Evolutionary conservation across 35 echinoderm and acorn worm species (phyloP).

Genomic region (Heliocidaris tuberculata): DNA sequence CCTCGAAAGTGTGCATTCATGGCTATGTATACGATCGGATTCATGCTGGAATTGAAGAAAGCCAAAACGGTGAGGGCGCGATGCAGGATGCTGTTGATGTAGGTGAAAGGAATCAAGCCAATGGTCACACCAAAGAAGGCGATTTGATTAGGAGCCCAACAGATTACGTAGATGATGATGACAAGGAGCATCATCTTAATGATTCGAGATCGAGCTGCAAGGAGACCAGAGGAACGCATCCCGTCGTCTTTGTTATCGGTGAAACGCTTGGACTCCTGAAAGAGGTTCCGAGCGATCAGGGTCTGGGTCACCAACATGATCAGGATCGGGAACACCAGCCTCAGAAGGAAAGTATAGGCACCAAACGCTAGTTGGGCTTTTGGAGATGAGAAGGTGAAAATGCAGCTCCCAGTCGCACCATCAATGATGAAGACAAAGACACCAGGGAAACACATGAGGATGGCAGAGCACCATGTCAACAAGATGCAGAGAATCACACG

Average conservation of each 20-base stretch:
- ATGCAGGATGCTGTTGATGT: conserved; percentile 18
- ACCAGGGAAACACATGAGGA: not conserved
- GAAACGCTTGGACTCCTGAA: not conserved
- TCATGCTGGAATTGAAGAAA: conserved; percentile 56
- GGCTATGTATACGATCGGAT: conserved; percentile 45
- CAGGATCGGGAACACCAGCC: not conserved
- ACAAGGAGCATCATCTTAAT: conserved; percentile 58
- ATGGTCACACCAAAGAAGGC: conserved; percentile 44
- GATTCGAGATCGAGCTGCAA: not conserved
- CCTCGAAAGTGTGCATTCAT: conserved; percentile 48
- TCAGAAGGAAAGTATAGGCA: not conserved
- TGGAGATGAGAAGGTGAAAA: not conserved
- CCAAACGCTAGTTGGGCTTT: conserved; percentile 23
- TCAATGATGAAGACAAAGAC: not conserved
- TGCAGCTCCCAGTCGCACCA: not conserved
- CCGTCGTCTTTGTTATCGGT: not conserved
- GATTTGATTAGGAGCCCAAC: conserved; percentile 50
- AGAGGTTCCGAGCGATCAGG: not conserved
- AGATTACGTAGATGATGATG: conserved; percentile 45
- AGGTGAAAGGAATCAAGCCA: conserved; percentile 5
- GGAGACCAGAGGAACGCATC: not conserved
- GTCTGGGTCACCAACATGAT: conserved; percentile 42
- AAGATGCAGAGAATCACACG: not conserved
- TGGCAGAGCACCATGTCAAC: conserved; percentile 34
- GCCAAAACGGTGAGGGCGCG: conserved; percentile 31